Base-by-base conservation (phyloP, 2,113 vertebrate genomes). In the Tachysurus vachellii region DNA sequence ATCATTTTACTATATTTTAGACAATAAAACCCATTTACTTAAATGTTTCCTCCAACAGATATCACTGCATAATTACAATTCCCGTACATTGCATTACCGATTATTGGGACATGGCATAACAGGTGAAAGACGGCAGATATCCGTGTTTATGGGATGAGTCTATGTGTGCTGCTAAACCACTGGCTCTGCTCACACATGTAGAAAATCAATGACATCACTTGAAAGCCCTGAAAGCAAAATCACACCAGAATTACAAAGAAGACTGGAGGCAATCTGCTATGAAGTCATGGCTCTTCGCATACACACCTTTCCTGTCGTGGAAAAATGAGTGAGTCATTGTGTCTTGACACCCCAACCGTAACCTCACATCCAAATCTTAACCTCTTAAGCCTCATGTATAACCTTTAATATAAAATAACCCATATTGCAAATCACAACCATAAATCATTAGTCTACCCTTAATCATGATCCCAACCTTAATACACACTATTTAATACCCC, bases 171-270 rank as follows among this genome's bases (percentile, higher is more conserved):
- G 57, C 64, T 73, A 64, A 47, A 77, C 31, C 28, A 14, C 56
- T 14, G 28, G 44, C 11, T 70, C 47, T 66, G 59, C 6, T 86
- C 77, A 85, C 11, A 82, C 62, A 84, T 71, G 66, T 82, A 28
- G 28, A 59, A 76, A 82, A 85, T 1, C 54, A 75, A 4, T 81
- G 77, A 81, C 71, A 59, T 88, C 73, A 86, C 5, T 36, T 28
- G 44, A 75, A 16, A 61, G 6, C 14, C 31, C 0, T 26, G 47
- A 59, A 61, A 81, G 56, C 31, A 61, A 14, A 13, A 26, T 13
- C 2, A 16, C 42, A 26, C 42, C 56, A 61, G 11, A 42, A 12
- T 2, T 80, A 42, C 47, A 10, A 21, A 88, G 42, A 59, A 42
- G 19, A n/a, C 21, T 0, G 28, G 36, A 82, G 84, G 75, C 66